A percentile compares a stretch with the other conserved stretches of the same genome.
Evolutionary conservation across 2,797 vertebrate species (phyloP).

Genomic region (Anomalospiza imberbis): DNA sequence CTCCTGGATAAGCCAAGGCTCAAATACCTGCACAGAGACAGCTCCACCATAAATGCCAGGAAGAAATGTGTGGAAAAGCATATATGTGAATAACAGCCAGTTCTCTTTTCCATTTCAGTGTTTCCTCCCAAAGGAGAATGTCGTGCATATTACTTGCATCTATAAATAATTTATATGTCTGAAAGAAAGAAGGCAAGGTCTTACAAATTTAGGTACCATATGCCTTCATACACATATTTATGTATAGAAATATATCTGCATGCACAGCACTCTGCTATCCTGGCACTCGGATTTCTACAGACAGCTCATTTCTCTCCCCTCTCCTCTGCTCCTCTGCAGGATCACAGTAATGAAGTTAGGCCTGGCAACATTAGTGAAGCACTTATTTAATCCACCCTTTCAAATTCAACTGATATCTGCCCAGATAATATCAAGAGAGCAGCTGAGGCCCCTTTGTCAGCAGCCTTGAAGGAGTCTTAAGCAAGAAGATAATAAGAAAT

Average conservation of each 20-base stretch:
- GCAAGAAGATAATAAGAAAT: slow-evolving; percentile 43
- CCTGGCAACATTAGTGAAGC: slow-evolving; percentile 18
- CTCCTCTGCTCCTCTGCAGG: neutral
- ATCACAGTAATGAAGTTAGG: slow-evolving; percentile 22
- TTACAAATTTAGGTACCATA: slow-evolving; percentile 9
- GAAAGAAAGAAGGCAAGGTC: neutral
- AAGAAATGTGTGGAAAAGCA: neutral
- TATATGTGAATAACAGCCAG: neutral
- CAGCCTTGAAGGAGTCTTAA: slow-evolving; percentile 17
- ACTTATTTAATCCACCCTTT: slow-evolving; percentile 51
- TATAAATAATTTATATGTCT: slow-evolving; percentile 24
- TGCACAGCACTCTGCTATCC: neutral
- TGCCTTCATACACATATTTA: slow-evolving; percentile 2
- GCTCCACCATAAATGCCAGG: neutral
- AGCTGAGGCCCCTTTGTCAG: slow-evolving; percentile 19
- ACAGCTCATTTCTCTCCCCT: neutral
- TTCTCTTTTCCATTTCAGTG: neutral
- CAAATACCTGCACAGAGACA: neutral
- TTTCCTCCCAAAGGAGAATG: neutral
- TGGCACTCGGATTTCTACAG: neutral
- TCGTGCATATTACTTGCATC: neutral
- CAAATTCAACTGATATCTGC: slow-evolving; percentile 31
- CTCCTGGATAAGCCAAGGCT: neutral
- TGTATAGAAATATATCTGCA: neutral
- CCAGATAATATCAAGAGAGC: slow-evolving; percentile 4